phyloP scores from a whole-genome alignment of 2,888 invertebrate species.

The Cephonodes hylas region DNA sequence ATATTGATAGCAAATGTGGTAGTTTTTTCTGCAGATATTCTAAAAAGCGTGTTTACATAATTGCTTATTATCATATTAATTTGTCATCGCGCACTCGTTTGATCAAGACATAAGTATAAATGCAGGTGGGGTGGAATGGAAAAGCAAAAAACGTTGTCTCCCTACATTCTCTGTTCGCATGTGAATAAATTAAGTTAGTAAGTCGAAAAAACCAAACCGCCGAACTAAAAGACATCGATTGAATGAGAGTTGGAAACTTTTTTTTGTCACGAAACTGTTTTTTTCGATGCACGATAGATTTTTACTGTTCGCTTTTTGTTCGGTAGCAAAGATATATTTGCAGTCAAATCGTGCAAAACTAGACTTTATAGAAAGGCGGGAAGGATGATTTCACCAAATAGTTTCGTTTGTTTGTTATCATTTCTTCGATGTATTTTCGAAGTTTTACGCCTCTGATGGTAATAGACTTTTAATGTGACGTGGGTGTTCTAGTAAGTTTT shows the following conservation, averaged over 20 bases:
- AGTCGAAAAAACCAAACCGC: slow-evolving; percentile 39
- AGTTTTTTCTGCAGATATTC: neutral
- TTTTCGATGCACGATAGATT: slow-evolving; percentile 73
- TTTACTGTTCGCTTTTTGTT: slow-evolving; percentile 43
- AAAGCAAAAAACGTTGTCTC: slow-evolving; percentile 2
- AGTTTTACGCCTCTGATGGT: slow-evolving; percentile 34
- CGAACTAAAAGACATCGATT: slow-evolving; percentile 53
- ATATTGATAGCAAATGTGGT: neutral
- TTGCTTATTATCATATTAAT: neutral
- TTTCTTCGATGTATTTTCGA: slow-evolving; percentile 58
- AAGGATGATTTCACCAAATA: neutral
- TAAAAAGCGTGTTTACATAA: slow-evolving; percentile 6
- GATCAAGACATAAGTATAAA: slow-evolving; percentile 5
- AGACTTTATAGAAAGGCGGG: neutral
- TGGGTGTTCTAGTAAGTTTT: neutral
- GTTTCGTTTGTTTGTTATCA: slow-evolving; percentile 26
- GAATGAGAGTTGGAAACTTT: slow-evolving; percentile 37
- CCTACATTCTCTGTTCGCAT: slow-evolving; percentile 35
- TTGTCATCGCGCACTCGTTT: neutral
- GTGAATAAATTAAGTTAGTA: slow-evolving; percentile 62
- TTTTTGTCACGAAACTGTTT: slow-evolving; percentile 67
- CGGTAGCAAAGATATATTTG: neutral
- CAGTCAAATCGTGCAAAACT: neutral
- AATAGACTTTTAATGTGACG: slow-evolving; percentile 5
- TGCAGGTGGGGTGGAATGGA: slow-evolving; percentile 15